Evolutionary conservation across 2,888 invertebrate genomes (phyloP).

Genomic region (Trichopoda pennipes): DNA sequence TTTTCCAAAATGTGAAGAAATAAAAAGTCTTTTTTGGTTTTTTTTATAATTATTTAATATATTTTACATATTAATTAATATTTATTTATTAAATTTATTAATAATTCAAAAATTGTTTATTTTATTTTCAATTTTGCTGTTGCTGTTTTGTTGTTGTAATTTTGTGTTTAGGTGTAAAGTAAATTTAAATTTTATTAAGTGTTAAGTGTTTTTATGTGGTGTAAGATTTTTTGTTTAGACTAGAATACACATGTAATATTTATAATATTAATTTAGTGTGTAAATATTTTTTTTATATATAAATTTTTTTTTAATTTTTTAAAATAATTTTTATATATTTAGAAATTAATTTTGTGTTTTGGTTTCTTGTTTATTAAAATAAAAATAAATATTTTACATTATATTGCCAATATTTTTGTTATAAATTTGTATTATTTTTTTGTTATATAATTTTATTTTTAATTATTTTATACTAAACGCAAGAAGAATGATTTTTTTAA

Average conservation of each 20-base stretch:
- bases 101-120: constrained; percentile 44
- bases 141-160: constrained; percentile 12
- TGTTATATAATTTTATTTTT: neutral
- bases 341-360: constrained; percentile 33
- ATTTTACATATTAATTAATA: constrained; percentile 63
- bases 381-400: constrained; percentile 62
- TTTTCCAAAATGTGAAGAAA: constrained; percentile 51
- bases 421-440: constrained; percentile 5
- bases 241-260: constrained; percentile 67
- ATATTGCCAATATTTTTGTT: constrained; percentile 57
- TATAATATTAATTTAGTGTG: constrained; percentile 65
- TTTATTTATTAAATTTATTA: constrained; percentile 43
- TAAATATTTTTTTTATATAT: constrained; percentile 33
- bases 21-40: constrained; percentile 64
- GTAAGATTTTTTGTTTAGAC: constrained; percentile 40
- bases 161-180: constrained; percentile 27
- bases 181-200: constrained; percentile 42
- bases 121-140: constrained; percentile 25
- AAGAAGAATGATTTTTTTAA: neutral
- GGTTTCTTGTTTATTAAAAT: constrained; percentile 24
- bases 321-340: constrained; percentile 26
- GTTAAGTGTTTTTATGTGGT: constrained; percentile 24
- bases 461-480: constrained; percentile 35
- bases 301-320: constrained; percentile 41
- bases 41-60: constrained; percentile 56